Percentiles rank a stretch among this genome's conserved stretches.
phyloP scores from a whole-genome alignment of 1,140 invertebrate genomes.

The Apis laboriosa region DNA sequence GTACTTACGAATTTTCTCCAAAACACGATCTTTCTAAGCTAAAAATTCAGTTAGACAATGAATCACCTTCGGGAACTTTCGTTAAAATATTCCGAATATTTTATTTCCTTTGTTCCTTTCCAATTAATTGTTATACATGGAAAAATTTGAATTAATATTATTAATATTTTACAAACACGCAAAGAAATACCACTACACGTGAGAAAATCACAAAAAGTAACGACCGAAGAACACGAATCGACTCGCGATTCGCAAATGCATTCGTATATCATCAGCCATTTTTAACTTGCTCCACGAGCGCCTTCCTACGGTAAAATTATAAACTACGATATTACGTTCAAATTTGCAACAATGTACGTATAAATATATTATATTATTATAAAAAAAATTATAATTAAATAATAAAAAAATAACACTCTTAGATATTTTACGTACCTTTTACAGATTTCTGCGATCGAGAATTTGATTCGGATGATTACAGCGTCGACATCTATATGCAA shows the following conservation, averaged over 20 bases:
- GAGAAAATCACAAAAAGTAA: constrained; percentile 4
- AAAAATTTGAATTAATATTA: not conserved
- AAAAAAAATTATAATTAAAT: not conserved
- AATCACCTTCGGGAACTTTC: constrained; percentile 56
- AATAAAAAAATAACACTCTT: not conserved
- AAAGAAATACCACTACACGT: not conserved
- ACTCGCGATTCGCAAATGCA: constrained; percentile 35
- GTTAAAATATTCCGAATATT: constrained; percentile 33
- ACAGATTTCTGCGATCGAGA: not conserved
- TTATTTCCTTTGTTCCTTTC: not conserved
- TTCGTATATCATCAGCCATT: constrained; percentile 24
- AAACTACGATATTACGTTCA: not conserved
- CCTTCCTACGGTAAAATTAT: not conserved
- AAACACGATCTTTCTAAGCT: constrained; percentile 13
- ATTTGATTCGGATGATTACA: not conserved
- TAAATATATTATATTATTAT: not conserved
- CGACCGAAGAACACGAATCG: constrained; percentile 15
- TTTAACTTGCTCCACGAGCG: not conserved
- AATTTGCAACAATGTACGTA: not conserved
- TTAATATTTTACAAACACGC: not conserved
- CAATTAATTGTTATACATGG: not conserved
- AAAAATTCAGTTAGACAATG: constrained; percentile 48
- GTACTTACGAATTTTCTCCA: constrained; percentile 37
- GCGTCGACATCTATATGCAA: not conserved
- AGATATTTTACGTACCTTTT: not conserved